A percentile compares a stretch with the other conserved stretches of the same genome.
These are phyloP conservation scores for Daptonema setosum DNA, from an alignment of 2,888 invertebrate species.

Conservation along the genomic window DNA sequence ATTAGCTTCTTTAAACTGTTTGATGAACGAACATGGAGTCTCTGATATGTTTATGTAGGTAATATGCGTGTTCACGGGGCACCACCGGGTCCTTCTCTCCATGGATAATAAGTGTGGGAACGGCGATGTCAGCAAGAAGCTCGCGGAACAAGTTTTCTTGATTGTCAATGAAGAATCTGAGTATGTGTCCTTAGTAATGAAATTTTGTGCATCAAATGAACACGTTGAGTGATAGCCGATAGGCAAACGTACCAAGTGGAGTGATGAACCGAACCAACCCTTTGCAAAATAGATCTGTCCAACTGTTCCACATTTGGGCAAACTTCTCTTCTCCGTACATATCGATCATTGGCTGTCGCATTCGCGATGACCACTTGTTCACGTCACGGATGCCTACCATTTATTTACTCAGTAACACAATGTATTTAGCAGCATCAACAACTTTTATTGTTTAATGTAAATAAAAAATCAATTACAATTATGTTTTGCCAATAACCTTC, in stretches of 20 bases:
- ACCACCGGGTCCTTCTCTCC: slow-evolving; percentile 62
- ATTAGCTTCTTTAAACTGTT: background rate
- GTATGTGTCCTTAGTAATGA: no score
- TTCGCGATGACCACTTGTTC: slow-evolving; percentile 52
- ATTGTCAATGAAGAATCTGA: slow-evolving; percentile 14
- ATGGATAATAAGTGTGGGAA: slow-evolving; percentile 58
- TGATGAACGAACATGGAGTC: slow-evolving; percentile 41
- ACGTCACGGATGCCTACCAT: slow-evolving; percentile 40
- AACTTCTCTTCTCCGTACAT: slow-evolving; percentile 53
- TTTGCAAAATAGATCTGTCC: background rate
- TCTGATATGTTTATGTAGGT: slow-evolving; percentile 45
- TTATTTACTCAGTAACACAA: background rate
- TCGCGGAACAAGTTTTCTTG: slow-evolving; percentile 51
- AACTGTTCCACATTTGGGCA: slow-evolving; percentile 41
- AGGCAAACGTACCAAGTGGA: no score
- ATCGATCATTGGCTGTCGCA: slow-evolving; percentile 48
- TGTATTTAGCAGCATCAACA: no score
- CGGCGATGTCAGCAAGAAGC: slow-evolving; percentile 42
- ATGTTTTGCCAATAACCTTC: no score
- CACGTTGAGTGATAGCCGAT: no score
- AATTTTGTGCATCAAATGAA: no score
- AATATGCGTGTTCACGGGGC: slow-evolving; percentile 47
- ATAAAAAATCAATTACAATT: no score
- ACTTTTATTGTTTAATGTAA: no score
- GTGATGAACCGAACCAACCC: no score